Percentiles rank a stretch among this genome's conserved stretches.
phyloP scores from a whole-genome alignment of 1,140 invertebrate species.

The Temnothorax curvispinosus region DNA sequence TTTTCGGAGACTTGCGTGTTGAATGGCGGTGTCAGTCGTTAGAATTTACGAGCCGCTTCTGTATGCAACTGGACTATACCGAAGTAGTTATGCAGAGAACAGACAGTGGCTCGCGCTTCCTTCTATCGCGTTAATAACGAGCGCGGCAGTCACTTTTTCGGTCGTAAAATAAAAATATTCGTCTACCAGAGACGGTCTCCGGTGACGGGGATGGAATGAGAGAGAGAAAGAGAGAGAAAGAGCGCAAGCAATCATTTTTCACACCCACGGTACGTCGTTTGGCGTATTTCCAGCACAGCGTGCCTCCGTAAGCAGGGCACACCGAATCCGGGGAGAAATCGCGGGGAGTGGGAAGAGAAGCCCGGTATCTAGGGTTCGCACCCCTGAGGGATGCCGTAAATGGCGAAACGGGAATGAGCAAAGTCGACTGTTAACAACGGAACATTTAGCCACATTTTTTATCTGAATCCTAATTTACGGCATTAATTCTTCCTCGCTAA shows the following conservation, averaged over 20 bases:
- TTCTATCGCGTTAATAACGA: conserved; percentile 33
- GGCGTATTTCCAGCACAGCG: conserved; percentile 74
- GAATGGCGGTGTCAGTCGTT: neutral
- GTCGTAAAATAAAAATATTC: conserved; percentile 58
- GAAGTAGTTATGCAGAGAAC: conserved; percentile 25
- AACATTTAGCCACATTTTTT: neutral
- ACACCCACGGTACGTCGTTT: conserved; percentile 66
- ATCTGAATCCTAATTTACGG: conserved; percentile 31
- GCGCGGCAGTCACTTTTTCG: conserved; percentile 19
- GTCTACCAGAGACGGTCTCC: conserved; percentile 26
- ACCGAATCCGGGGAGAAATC: conserved; percentile 26
- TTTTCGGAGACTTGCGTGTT: neutral
- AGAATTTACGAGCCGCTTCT: conserved; percentile 30
- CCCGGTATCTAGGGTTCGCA: neutral
- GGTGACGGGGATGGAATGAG: conserved; percentile 22
- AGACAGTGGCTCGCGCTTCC: neutral
- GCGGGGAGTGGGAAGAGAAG: neutral
- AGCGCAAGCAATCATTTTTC: conserved; percentile 72
- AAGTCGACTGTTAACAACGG: neutral
- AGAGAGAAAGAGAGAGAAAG: conserved; percentile 4
- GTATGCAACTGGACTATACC: neutral
- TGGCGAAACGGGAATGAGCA: neutral
- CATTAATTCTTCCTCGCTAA: conserved; percentile 2
- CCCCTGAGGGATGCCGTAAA: neutral
- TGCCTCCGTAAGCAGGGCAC: conserved; percentile 53